A percentile compares a stretch with the other conserved stretches of the same genome.
Conservation (phyloP, 2,113 vertebrate species). For the Lycaon pictus region DNA sequence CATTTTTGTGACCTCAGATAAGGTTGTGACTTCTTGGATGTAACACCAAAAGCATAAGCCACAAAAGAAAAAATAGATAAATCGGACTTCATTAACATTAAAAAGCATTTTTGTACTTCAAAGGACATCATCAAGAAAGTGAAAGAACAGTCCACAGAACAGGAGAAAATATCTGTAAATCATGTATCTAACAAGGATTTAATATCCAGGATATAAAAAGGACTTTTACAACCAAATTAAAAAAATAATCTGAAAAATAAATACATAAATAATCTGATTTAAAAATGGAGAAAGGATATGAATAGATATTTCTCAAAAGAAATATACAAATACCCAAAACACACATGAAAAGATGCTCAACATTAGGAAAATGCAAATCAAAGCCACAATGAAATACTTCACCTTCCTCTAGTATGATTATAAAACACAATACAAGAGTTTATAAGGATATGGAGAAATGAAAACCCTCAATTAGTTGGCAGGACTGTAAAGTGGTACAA, state of each 20-base stretch:
- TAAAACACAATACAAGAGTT: not conserved
- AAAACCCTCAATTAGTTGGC: not conserved
- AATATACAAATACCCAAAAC: not conserved
- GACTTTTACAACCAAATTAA: not conserved
- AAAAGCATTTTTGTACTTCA: not conserved
- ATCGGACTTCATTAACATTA: slow-evolving; percentile 1
- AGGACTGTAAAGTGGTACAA: not conserved
- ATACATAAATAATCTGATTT: not conserved
- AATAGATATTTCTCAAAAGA: not conserved
- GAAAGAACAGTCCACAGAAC: not conserved
- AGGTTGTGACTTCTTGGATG: not conserved
- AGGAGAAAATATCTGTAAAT: not conserved
- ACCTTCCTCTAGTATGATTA: not conserved
- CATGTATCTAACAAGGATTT: not conserved
- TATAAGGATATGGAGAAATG: not conserved
- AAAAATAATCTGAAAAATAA: not conserved
- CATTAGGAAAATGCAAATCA: not conserved
- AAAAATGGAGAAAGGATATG: not conserved
- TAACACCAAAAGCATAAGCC: not conserved
- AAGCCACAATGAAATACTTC: not conserved
- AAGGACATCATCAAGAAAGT: slow-evolving; percentile 24
- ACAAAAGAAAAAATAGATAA: not conserved
- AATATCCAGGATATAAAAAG: not conserved
- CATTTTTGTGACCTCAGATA: not conserved
- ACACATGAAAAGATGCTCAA: not conserved